Percentiles rank a stretch among this genome's conserved stretches.
Evolutionary conservation across 2,113 vertebrate species (phyloP).

Genomic region (Plotosus lineatus): DNA sequence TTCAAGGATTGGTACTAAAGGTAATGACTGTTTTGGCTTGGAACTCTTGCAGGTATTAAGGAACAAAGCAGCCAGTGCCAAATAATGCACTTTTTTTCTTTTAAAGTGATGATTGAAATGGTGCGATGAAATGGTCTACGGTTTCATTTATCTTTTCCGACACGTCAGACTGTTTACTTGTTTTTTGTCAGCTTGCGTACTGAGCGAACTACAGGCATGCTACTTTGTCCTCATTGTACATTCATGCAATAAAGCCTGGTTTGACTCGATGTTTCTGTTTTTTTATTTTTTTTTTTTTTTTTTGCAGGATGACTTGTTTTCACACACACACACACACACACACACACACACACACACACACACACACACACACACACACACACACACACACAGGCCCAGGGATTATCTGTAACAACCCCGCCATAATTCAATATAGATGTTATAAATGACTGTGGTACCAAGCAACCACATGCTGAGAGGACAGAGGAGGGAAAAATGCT

Average conservation of each 20-base stretch:
- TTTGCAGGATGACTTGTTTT: slow-evolving; percentile 13
- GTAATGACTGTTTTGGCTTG: slow-evolving; percentile 31
- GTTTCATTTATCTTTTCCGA: background rate
- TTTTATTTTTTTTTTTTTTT: slow-evolving; percentile 18
- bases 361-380: too few relatives aligned
- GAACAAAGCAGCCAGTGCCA: background rate
- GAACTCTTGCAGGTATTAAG: background rate
- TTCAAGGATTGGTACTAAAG: slow-evolving; percentile 37
- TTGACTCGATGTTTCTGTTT: slow-evolving; percentile 20
- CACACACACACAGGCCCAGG: slow-evolving; percentile 26
- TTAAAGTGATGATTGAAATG: slow-evolving; percentile 1
- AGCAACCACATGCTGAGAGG: slow-evolving; percentile 53
- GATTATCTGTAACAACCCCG: slow-evolving; percentile 29
- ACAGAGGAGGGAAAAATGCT: slow-evolving; percentile 35
- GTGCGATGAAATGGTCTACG: background rate
- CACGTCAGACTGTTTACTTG: slow-evolving; percentile 8
- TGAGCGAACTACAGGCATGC: background rate
- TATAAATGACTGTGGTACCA: slow-evolving; percentile 57
- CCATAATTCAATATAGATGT: slow-evolving; percentile 39
- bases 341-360: too few relatives aligned
- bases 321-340: slow-evolving; percentile 16
- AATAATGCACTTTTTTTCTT: background rate
- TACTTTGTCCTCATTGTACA: background rate
- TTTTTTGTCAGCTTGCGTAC: background rate
- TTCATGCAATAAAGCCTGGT: background rate